phyloP scores from a whole-genome alignment of 2,888 invertebrate species.

The Pomacea canaliculata region DNA sequence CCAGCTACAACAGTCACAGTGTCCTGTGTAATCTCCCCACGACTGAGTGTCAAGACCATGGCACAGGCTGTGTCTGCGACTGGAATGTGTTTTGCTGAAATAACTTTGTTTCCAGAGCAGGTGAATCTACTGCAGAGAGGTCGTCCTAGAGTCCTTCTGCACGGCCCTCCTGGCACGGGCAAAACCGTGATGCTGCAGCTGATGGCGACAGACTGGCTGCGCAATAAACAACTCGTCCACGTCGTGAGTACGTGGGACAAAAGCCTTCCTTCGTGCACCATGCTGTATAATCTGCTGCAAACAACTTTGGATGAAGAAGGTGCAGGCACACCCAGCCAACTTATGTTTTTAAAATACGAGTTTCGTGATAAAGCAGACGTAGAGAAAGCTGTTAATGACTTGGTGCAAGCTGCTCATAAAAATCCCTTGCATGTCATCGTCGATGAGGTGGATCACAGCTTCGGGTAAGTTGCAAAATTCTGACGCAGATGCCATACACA shows the following conservation, averaged over 20 bases:
- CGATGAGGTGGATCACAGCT: no score
- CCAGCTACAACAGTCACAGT: background rate
- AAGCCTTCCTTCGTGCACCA: background rate
- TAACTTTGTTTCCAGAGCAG: background rate
- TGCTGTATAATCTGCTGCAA: background rate
- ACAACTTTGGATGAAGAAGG: background rate
- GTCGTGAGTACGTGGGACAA: background rate
- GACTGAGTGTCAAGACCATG: background rate
- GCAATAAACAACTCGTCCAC: background rate
- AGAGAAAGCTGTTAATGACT: background rate
- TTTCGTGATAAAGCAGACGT: background rate
- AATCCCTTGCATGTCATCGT: background rate
- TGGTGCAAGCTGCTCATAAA: background rate
- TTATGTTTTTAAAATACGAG: background rate
- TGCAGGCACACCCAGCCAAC: background rate
- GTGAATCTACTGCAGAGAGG: background rate
- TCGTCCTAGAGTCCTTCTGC: background rate
- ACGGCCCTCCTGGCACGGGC: background rate
- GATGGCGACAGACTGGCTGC: background rate
- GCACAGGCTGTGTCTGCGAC: background rate
- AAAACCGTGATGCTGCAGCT: background rate
- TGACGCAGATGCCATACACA: no score
- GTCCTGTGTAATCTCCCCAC: background rate
- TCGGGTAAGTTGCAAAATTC: no score
- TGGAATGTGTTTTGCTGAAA: background rate